phyloP scores from a whole-genome alignment of 2,797 vertebrate genomes.

The Platalea minor region DNA sequence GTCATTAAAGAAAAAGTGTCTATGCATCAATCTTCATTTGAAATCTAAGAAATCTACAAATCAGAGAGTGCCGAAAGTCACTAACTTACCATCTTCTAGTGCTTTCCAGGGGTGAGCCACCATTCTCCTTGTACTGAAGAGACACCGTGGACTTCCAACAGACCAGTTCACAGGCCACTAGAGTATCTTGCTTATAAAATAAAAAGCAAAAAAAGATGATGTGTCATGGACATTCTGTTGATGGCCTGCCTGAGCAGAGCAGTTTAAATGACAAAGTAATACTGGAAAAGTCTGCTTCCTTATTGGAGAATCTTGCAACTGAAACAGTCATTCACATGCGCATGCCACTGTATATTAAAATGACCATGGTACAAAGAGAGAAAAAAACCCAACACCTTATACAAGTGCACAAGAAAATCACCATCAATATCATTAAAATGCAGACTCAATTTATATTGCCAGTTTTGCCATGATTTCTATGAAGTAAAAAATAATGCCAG shows the following conservation, averaged over 20 bases:
- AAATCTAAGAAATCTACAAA: not conserved
- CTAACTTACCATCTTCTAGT: not conserved
- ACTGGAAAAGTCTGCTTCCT: not conserved
- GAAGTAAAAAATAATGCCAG: conserved; percentile 45
- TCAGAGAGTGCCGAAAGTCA: not conserved
- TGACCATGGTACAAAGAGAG: not conserved
- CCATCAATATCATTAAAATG: conserved; percentile 18
- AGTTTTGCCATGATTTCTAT: conserved; percentile 28
- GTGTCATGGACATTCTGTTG: not conserved
- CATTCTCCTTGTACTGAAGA: not conserved
- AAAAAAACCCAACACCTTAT: not conserved
- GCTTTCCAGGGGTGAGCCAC: not conserved
- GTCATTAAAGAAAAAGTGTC: not conserved
- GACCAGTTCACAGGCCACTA: not conserved
- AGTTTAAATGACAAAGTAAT: not conserved
- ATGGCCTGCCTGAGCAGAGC: not conserved
- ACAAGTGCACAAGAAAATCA: not conserved
- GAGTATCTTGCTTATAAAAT: not conserved
- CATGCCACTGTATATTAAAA: not conserved
- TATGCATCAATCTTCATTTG: not conserved
- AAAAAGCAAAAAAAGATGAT: not conserved
- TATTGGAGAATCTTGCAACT: not conserved
- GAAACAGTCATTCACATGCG: not conserved
- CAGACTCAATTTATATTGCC: conserved; percentile 23
- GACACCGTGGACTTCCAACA: not conserved